A percentile compares a stretch with the other conserved stretches of the same genome.
These are phyloP conservation scores for Monochamus alternatus DNA, from an alignment of 2,888 invertebrate species.

Conservation along the genomic window DNA sequence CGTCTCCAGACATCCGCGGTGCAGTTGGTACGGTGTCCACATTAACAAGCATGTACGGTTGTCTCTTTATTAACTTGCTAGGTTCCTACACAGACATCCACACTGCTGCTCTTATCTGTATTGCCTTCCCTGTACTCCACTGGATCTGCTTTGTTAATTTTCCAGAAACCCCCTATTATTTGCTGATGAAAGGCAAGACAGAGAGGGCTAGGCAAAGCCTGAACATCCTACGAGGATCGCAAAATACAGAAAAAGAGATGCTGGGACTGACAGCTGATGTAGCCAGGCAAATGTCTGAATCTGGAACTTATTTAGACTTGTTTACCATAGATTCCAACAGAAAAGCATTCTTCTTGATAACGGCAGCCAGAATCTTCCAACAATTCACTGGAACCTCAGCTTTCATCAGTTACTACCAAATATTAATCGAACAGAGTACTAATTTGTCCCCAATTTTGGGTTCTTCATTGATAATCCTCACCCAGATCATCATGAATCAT, in stretches of 20 bases:
- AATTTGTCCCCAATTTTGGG: conserved; percentile 62
- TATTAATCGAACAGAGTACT: conserved; percentile 64
- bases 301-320: conserved; percentile 73
- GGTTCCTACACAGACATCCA: conserved; percentile 58
- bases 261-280: conserved; percentile 57
- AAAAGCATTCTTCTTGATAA: conserved; percentile 76
- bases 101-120: conserved; percentile 50
- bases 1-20: conserved; percentile 57
- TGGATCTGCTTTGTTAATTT: conserved; percentile 58
- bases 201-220: conserved; percentile 57
- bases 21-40: conserved; percentile 42
- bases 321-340: conserved; percentile 74
- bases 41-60: conserved; percentile 29
- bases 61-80: conserved; percentile 54
- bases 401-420: conserved; percentile 60
- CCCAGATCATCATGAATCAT: conserved; percentile 65
- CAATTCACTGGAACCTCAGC: conserved; percentile 62
- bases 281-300: conserved; percentile 62
- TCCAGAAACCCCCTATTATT: conserved; percentile 66
- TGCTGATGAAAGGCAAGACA: conserved; percentile 57
- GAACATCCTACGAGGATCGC: conserved; percentile 55
- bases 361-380: conserved; percentile 70
- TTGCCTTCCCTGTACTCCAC: conserved; percentile 57
- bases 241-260: conserved; percentile 61
- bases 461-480: conserved; percentile 69